phyloP scores from a whole-genome alignment of 23 tunicate genomes.

The Halocynthia roretzi region DNA sequence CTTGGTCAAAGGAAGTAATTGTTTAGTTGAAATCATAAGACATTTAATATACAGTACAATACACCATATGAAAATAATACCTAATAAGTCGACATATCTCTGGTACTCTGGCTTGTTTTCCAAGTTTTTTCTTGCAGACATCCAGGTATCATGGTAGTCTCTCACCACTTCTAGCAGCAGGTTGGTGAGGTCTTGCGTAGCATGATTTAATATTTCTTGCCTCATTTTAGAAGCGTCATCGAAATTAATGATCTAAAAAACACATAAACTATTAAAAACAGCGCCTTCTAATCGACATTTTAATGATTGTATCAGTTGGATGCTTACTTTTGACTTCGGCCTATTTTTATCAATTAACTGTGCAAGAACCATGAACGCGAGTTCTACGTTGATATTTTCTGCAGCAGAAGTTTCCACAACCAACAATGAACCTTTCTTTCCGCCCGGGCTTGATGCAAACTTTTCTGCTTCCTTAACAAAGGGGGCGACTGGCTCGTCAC shows the following conservation, averaged over 20 bases:
- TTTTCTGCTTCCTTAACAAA: constrained; percentile 44
- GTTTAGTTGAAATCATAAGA: neutral
- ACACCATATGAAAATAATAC: constrained; percentile 19
- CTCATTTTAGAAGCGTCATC: constrained; percentile 68
- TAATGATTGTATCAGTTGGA: neutral
- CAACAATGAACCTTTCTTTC: constrained; percentile 46
- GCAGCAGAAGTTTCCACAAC: constrained; percentile 86
- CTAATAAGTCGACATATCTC: constrained; percentile 66
- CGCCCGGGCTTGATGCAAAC: constrained; percentile 61
- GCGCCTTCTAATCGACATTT: neutral
- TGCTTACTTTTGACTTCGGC: constrained; percentile 42
- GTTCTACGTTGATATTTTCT: constrained; percentile 80
- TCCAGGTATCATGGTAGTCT: constrained; percentile 67
- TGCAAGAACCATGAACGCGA: constrained; percentile 65
- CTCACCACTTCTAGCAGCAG: constrained; percentile 35
- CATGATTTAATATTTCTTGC: constrained; percentile 51
- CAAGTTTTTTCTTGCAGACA: constrained; percentile 37
- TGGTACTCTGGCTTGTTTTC: constrained; percentile 46
- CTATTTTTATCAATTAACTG: constrained; percentile 85
- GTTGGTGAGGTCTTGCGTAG: constrained; percentile 61
- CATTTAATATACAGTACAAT: neutral
- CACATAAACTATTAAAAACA: neutral
- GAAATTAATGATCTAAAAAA: constrained; percentile 46
- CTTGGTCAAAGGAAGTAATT: constrained; percentile 9
- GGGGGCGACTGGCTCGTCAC: constrained; percentile 60